Conservation (phyloP, 2,888 invertebrate genomes). For the Sesia bembeciformis region DNA sequence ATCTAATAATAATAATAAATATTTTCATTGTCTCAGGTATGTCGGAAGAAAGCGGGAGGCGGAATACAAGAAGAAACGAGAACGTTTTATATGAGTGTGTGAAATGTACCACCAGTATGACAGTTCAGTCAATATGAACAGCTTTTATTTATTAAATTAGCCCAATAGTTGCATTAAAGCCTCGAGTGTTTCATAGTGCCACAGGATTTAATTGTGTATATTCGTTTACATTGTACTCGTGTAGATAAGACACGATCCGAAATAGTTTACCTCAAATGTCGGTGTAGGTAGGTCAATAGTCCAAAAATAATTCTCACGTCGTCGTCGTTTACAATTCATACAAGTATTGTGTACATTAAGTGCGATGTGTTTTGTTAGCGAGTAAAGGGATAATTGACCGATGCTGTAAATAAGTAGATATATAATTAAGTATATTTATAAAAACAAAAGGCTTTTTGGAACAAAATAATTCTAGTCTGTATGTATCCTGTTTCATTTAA, state of each 20-base stretch:
- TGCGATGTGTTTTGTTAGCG: too few species aligned
- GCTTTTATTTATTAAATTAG: conserved; percentile 2
- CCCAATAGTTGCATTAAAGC: conserved; percentile 6
- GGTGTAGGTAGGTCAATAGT: neutral
- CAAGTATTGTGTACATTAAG: neutral
- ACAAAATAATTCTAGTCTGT: neutral
- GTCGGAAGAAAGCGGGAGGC: conserved; percentile 39
- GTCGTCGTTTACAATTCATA: neutral
- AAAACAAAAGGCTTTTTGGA: neutral
- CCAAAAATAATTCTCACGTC: neutral
- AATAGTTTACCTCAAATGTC: neutral
- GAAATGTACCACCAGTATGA: conserved; percentile 18
- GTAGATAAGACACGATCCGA: conserved; percentile 16
- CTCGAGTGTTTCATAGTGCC: conserved; percentile 23
- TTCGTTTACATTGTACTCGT: conserved; percentile 26
- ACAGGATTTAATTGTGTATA: conserved; percentile 35
- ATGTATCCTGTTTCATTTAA: neutral
- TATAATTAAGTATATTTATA: neutral
- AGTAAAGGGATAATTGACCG: too few species aligned
- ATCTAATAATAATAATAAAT: too few species aligned
- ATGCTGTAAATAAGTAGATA: too few species aligned
- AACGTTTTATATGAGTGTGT: conserved; percentile 15
- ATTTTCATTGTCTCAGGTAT: conserved; percentile 49
- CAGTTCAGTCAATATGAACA: conserved; percentile 5
- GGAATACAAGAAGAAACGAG: conserved; percentile 20